Evolutionary conservation across 1,140 invertebrate species (phyloP).

Genomic region (Portunus trituberculatus): DNA sequence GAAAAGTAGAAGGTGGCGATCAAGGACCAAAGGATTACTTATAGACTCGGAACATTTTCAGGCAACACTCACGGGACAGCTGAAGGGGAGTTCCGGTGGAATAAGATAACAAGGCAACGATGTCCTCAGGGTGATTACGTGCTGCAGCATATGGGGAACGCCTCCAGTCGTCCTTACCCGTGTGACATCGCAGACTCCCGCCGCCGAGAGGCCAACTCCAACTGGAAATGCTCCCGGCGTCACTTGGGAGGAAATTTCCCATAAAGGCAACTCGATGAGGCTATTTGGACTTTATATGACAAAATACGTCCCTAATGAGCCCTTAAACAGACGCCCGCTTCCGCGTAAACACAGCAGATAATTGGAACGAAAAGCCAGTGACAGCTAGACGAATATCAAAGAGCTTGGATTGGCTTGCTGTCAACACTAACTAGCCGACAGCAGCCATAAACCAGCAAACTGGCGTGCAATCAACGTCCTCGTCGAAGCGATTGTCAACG

Average conservation of each 20-base stretch:
- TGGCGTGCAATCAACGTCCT: neutral
- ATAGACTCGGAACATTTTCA: neutral
- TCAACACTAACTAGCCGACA: neutral
- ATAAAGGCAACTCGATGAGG: neutral
- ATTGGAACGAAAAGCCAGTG: neutral
- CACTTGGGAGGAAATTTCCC: neutral
- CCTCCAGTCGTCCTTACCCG: neutral
- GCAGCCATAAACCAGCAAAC: neutral
- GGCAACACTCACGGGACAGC: neutral
- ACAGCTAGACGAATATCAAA: neutral
- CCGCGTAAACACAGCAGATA: neutral
- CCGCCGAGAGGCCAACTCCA: neutral
- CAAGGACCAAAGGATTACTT: neutral
- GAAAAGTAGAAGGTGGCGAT: neutral
- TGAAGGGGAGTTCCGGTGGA: neutral
- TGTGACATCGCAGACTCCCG: neutral
- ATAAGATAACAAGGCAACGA: slow-evolving; percentile 13
- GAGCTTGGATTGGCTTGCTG: neutral
- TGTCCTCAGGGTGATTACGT: neutral
- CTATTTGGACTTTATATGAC: slow-evolving; percentile 3
- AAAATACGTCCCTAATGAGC: neutral
- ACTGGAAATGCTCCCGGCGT: slow-evolving; percentile 6
- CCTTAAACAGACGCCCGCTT: neutral
- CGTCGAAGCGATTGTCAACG: neutral
- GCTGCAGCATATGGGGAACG: neutral